A percentile compares a stretch with the other conserved stretches of the same genome.
phyloP scores from a whole-genome alignment of 2,888 invertebrate genomes.

The Aromia moschata region DNA sequence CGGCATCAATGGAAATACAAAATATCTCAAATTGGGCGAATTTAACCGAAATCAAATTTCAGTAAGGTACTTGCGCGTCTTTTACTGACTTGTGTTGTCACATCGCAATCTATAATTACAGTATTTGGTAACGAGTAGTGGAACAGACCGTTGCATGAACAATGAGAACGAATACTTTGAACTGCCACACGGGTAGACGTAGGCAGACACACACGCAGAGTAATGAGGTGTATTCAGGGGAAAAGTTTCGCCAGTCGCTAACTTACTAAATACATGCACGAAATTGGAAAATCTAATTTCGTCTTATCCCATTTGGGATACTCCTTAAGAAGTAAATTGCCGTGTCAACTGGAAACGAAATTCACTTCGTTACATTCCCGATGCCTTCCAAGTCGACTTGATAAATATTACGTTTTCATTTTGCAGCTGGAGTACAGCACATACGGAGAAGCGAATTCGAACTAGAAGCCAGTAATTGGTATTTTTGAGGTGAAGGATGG shows the following conservation, averaged over 20 bases:
- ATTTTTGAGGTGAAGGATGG: background rate
- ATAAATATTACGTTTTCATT: constrained; percentile 16
- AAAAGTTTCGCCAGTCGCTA: constrained; percentile 1
- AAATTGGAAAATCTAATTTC: constrained; percentile 31
- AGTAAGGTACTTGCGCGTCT: too few species aligned
- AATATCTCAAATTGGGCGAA: too few species aligned
- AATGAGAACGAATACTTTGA: too few species aligned
- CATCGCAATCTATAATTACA: too few species aligned
- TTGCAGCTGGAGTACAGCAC: background rate
- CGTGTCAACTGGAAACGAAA: constrained; percentile 34
- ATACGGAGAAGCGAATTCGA: background rate
- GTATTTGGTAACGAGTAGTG: too few species aligned
- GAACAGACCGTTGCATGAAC: too few species aligned
- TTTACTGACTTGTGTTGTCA: too few species aligned
- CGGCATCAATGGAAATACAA: too few species aligned
- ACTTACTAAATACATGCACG: constrained; percentile 16
- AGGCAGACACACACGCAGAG: background rate
- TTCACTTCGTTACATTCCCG: constrained; percentile 34
- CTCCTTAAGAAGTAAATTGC: constrained; percentile 34
- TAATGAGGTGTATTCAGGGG: background rate
- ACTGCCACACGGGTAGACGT: background rate
- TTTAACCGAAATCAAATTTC: too few species aligned
- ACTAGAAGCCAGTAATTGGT: constrained; percentile 1
- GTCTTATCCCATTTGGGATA: constrained; percentile 23
- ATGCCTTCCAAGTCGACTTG: constrained; percentile 21